Base-by-base conservation (phyloP, 2,113 vertebrate species). In the Herpetotheres cachinnans region DNA sequence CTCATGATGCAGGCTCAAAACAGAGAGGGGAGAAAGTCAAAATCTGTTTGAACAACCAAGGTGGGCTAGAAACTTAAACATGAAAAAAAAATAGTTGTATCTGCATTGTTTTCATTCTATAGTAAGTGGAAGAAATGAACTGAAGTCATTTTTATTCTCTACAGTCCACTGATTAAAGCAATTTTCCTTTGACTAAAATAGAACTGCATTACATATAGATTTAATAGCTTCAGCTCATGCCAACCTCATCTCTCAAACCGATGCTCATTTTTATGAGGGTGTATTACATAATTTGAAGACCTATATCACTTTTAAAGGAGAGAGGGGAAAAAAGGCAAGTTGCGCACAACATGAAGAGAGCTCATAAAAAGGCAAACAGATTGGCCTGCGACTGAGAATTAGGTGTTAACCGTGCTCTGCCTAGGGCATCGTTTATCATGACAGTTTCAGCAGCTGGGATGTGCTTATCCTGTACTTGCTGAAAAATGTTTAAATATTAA, bases 401-500 rank as follows among this genome's bases (percentile, higher is more conserved):
- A 95, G 90, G 96, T 89, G 92, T 93, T 96, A 87, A 84, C 87
- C 63, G 65, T 52, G 78, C 91, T 83, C 92, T 93, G 90, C 83
- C 95, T 94, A 67, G 87, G 93, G 90, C 91, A 81, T 55, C 55
- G 27, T 95, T 96, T 97, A 91, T 93, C 90, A 77, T 52, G 29
- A 76, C 82, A 74, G 47, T 58, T 90, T 82, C 87, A 96, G 94
- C 92, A 95, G 93, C 90, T 95, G 90, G 89, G 67, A 93, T 93
- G 85, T 38, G 78, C 90, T 95, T 91, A 94, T 78, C 52, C 93
- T 92, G 55, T 72, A 82, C 86, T 89, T 93, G 50, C 44, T 92
- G 88, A 85, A 95, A 95, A 97, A 58, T 34, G 62, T 92, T 96
- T 77, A 96, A 97, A 94, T 95, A 96, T 95, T 96, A 96, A 96